Evolutionary conservation across 2,888 invertebrate species (phyloP).

Genomic region (Dione vanillae): DNA sequence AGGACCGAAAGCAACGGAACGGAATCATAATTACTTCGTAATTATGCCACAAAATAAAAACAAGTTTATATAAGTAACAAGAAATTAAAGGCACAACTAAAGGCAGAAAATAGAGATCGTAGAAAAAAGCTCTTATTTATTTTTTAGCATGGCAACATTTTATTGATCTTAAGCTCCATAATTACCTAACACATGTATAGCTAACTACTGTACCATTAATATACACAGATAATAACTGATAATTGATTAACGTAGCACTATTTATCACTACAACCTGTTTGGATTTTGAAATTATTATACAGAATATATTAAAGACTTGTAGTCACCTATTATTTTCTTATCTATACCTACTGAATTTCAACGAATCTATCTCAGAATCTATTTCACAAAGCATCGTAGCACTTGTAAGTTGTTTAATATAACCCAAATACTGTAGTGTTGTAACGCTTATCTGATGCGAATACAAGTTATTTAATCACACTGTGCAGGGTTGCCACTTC

Average conservation of each 20-base stretch:
- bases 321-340: conserved; percentile 21
- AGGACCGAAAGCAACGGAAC: conserved; percentile 12
- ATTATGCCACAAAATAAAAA: not conserved
- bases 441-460: conserved; percentile 64
- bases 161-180: no score
- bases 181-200: not conserved
- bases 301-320: not conserved
- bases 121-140: no score
- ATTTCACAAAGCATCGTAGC: conserved; percentile 37
- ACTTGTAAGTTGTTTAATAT: conserved; percentile 45
- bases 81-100: no score
- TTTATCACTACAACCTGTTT: not conserved
- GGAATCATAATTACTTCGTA: conserved; percentile 9
- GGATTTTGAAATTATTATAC: conserved; percentile 11
- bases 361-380: conserved; percentile 30
- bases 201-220: not conserved
- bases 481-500: conserved; percentile 34
- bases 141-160: no score
- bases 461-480: conserved; percentile 65
- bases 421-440: conserved; percentile 64
- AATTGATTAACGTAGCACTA: not conserved
- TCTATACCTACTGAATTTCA: conserved; percentile 24
- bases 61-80: no score
- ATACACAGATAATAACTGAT: not conserved
- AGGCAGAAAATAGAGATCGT: no score